Base-by-base conservation (phyloP, 2,797 vertebrate species). In the Arnoldichthys spilopterus region DNA sequence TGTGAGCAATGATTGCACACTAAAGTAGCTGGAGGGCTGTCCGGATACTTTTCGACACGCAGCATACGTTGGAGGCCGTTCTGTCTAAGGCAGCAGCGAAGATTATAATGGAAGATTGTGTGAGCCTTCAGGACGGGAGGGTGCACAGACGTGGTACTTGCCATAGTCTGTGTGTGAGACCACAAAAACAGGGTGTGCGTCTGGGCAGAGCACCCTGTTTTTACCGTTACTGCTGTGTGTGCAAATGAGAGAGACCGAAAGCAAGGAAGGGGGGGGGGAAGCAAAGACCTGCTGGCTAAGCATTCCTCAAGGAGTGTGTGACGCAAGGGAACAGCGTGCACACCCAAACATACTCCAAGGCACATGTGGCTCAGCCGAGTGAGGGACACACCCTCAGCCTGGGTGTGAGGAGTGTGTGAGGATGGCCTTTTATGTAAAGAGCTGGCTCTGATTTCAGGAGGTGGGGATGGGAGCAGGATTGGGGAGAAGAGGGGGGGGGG, bases 121-220 rank as follows among this genome's bases (percentile, higher is more conserved):
- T 54, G 20, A n/a, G 54, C 16, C 59, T 32, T 62, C 15, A 76
- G 37, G 30, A 7, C 18, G 54, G 30, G 26, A 58, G 28, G 37
- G 22, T 2, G 30, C 2, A 20, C 45, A 56, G 1, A n/a, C 63
- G 24, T 40, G 30, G 34, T 51, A 40, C 28, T 43, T 6, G 45
- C 26, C 45, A 49, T 80, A 86, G 77, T 80, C 28, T 72, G 68
- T 81, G 73, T 63, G 74, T 69, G 72, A n/a, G 61, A 83, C 63
- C 74, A 68, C 72, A 77, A 78, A 69, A 54, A 72, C 69, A 32
- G 76, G 79, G 71, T 63, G 56, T 78, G 40, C 72, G 72, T 82
- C 43, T 63, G 26, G 77, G 40, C 32, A 30, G 22, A 34, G 22
- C 34, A 58, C 47, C 37, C 49, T 73, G 77, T 67, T 73, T 72